Evolutionary conservation across 2,797 vertebrate genomes (phyloP).

Genomic region (Platalea minor): DNA sequence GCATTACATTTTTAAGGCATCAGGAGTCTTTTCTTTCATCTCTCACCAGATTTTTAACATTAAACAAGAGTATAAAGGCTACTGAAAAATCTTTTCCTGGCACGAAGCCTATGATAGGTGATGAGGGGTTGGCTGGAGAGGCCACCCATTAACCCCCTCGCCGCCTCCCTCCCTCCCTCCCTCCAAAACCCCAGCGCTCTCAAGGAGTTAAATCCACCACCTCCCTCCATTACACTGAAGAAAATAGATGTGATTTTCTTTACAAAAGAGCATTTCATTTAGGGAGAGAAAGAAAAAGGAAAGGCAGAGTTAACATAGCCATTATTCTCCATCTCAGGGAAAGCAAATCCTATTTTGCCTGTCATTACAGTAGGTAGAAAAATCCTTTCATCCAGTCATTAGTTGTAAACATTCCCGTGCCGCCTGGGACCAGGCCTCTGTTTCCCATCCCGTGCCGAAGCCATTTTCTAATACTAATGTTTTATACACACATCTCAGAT

Average conservation of each 20-base stretch:
- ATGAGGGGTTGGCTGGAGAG: background rate
- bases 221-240: conserved; percentile 48
- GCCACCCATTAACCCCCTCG: background rate
- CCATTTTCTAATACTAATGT: conserved; percentile 85
- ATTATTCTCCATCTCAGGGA: conserved; percentile 80
- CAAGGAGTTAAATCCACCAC: conserved; percentile 64
- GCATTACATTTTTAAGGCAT: background rate
- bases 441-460: conserved; percentile 77
- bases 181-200: background rate
- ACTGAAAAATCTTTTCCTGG: background rate
- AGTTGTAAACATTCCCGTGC: conserved; percentile 80
- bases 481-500: conserved; percentile 84
- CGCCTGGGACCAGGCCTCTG: conserved; percentile 79
- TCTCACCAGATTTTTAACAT: background rate
- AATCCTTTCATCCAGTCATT: conserved; percentile 83
- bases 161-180: background rate
- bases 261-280: conserved; percentile 81
- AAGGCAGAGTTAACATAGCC: conserved; percentile 76
- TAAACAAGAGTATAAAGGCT: background rate
- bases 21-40: background rate
- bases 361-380: conserved; percentile 81
- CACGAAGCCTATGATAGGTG: background rate
- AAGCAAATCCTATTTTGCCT: conserved; percentile 80
- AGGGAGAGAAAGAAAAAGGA: conserved; percentile 64
- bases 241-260: conserved; percentile 80